Evolutionary conservation across 1,140 invertebrate species (phyloP), one percentile per base, ranked within the genome.

Genomic region (Rhagoletis pomonella): DNA sequence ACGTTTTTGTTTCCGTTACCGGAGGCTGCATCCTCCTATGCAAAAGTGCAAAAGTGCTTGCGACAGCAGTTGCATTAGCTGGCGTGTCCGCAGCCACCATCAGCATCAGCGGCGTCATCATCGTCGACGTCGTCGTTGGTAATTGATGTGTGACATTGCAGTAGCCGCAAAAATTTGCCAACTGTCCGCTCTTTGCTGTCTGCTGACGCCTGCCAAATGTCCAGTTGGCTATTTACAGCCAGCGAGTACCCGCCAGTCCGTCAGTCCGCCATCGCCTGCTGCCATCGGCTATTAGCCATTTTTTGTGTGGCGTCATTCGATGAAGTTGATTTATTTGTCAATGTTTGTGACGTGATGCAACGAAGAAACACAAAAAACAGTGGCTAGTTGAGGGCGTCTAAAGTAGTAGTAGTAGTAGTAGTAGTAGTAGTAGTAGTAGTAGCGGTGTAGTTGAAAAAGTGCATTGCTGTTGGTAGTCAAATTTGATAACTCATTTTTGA

Each of bases 131-230:
- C 59, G 42, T 73, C 19, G 6, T 44, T 47, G 19, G 65, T 87
- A 87, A 87, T 73, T 87, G 86, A 87, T 73, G 86, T 87, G 86
- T 87, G 86, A 87, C 86, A 87, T 60, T 77, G 65, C 64, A 85
- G 86, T 67, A 87, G 69, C 86, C 86, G 65, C 86, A 87, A 87
- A 87, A 77, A 87, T 87, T 73, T 87, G 67, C 44, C 65, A 67
- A 55, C 67, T 87, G 47, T 73, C 67, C 44, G 67, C 3, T 81
- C 9, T 62, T 14, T 62, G 60, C 4, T 2, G 73, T 9, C 73
- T 55, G 73, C 73, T 81, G 73, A 81, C 12, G 50, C 42, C 73
- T 55, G 73, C 47, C 73, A 81, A 81, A 55, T 50, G 73, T 81
- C 47, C 67, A 47, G 67, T 73, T 73, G 67, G 12, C 67, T 73